Evolutionary conservation across 2,888 invertebrate genomes (phyloP), one percentile per base, ranked within the genome.

Genomic region (Mellilla xanthometata): DNA sequence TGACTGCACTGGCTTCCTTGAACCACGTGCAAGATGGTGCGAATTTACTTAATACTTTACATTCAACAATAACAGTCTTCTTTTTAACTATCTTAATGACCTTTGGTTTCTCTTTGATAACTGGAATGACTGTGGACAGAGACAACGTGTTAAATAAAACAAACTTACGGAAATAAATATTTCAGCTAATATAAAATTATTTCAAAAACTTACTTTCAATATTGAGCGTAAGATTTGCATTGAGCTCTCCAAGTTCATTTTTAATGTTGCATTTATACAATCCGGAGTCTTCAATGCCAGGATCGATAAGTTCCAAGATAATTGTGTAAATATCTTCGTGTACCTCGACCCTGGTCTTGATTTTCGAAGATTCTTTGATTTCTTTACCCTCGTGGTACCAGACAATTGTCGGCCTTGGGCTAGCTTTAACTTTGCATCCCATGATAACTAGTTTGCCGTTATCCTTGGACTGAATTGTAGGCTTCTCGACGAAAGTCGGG

Each of bases 221-320:
- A 88, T 99, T 99, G 66, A 99, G 93, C 61, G 98, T 98, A 58
- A 99, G 92, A 89, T 99, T 99, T 50, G 98, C 98, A 80, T 98
- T 98, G 58, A 98, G 93, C 92, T 99, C 99, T 65, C 99, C 99
- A 75, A 96, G 93, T 70, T 94, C 93, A 87, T 99, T 99, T 84
- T 97, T 98, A 69, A 98, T 97, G 73, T 97, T 98, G 84, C 99
- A 99, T 85, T 99, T 98, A 91, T 99, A 99, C 54, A 98, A 92
- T 60, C 99, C 99, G 65, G 98, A 98, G 90, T 99, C 99, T 72
- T 96, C 96, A 55, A 97, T 93, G 72, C 96, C 96, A 56, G 98
- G 98, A 87, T 98, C 97, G 68, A 93, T 93, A 27, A 97, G 90
- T 83, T 96, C 96, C 60, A 98, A 86, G 77, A 95, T 94, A 48